Evolutionary conservation across 2,797 vertebrate species (phyloP), one percentile per base, ranked within the genome.

Genomic region (Phalanger gymnotis): DNA sequence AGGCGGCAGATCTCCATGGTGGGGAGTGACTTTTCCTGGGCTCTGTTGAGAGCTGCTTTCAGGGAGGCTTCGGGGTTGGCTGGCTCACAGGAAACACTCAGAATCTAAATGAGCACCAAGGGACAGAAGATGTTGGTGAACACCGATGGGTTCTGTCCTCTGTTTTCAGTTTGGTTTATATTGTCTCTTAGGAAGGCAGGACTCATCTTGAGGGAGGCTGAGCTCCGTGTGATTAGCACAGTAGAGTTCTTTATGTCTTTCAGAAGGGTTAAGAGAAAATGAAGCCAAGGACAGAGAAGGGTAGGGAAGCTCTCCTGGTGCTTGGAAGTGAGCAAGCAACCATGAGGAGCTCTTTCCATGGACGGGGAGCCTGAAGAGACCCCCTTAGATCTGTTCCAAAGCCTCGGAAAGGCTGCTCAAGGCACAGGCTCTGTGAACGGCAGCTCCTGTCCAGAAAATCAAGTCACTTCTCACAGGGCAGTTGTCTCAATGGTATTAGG

Each of bases 1-100:
- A 99, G 97, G 89, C 97, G 98, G 96, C 98, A 99, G 92, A 99
- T 97, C 31, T 98, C 97, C 94, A 92, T 51, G 93, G 98, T 98
- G 0, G 97, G 97, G 90, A 98, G 92, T 16, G 97, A 95, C 53
- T 98, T 98, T 95, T 98, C 98, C 66, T 95, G 87, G 87, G 98
- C 97, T 97, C 97, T 97, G 90, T 96, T 98, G 95, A 99, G 96
- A 93, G 97, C 91, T 22, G 97, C 97, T 97, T 97, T 97, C 96
- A 98, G 91, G 93, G 98, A 97, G 73, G 97, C 97, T 91, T 97
- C 97, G 40, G 96, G 96, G 95, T 96, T 96, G 54, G 95, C 96
- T 52, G 97, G 97, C 94, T 97, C 97, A 16, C 97, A 97, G 96
- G 98, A 98, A 94, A 97, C 66, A 94, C 94, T 98, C 97, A 98